Conservation (phyloP, 92 coral and sea anemone species). For the Umimayanthus kanabou region DNA sequence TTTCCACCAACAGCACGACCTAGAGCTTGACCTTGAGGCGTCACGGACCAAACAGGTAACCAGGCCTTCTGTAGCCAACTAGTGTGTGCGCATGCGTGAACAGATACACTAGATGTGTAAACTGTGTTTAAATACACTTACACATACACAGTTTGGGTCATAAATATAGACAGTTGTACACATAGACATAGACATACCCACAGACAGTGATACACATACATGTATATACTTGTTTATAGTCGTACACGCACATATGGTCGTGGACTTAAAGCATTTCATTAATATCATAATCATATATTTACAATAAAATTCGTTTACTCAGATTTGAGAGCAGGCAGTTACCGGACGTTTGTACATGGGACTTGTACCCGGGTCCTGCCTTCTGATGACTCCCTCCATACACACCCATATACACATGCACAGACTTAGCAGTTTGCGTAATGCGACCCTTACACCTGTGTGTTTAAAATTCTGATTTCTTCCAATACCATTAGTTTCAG, state of each 20-base stretch:
- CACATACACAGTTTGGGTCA: not conserved
- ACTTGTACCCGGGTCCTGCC: no score
- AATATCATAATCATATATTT: no score
- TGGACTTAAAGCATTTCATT: not conserved
- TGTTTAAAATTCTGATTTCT: not conserved
- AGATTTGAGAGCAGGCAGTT: no score
- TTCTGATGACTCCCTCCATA: no score
- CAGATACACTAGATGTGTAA: no score
- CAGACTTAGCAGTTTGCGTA: no score
- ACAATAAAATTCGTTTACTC: no score
- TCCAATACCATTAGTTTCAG: conserved; percentile 59
- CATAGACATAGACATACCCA: not conserved
- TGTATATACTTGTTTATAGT: not conserved
- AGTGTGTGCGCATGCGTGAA: not conserved
- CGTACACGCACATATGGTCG: not conserved
- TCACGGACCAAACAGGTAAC: conserved; percentile 85
- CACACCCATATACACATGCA: no score
- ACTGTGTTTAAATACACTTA: not conserved
- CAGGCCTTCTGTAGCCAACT: not conserved
- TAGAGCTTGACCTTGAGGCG: conserved; percentile 79
- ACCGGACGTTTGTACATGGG: no score
- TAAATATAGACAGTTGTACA: not conserved
- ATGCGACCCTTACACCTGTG: no score
- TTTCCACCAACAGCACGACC: conserved; percentile 76
- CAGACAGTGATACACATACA: not conserved